phyloP scores from a whole-genome alignment of 2,888 invertebrate species.

The Malachius bipustulatus region DNA sequence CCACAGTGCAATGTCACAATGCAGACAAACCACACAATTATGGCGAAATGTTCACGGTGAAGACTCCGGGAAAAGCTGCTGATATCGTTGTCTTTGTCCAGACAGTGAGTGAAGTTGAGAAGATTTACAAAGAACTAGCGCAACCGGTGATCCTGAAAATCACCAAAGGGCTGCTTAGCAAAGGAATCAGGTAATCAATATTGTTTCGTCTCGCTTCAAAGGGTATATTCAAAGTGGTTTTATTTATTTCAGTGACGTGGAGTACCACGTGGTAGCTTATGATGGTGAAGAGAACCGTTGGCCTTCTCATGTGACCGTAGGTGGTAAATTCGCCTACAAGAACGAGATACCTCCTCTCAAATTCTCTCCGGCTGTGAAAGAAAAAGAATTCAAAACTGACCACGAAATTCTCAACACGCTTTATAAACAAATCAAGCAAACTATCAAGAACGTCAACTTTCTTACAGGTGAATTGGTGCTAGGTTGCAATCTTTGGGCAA shows the following conservation, averaged over 20 bases:
- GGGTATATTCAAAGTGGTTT: too few species aligned
- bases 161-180: constrained; percentile 46
- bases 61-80: constrained; percentile 60
- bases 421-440: constrained; percentile 23
- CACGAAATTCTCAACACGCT: constrained; percentile 25
- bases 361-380: constrained; percentile 26
- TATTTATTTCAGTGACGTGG: constrained; percentile 41
- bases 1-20: constrained; percentile 39
- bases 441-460: constrained; percentile 29
- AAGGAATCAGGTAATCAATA: constrained; percentile 52
- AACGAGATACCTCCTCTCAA: constrained; percentile 39
- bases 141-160: constrained; percentile 49
- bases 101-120: constrained; percentile 47
- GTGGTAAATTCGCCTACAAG: constrained; percentile 35
- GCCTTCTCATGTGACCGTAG: constrained; percentile 46
- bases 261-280: constrained; percentile 46
- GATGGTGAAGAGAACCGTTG: constrained; percentile 43
- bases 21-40: constrained; percentile 37
- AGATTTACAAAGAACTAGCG: constrained; percentile 49
- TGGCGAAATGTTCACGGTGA: constrained; percentile 52
- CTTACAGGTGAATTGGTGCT: constrained; percentile 23
- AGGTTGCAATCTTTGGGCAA: background rate
- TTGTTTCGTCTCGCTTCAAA: too few species aligned
- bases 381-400: constrained; percentile 20
- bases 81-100: constrained; percentile 75